Percentiles rank a stretch among this genome's conserved stretches.
Evolutionary conservation across 2,888 invertebrate species (phyloP).

Genomic region (Yponomeuta plumbellus): DNA sequence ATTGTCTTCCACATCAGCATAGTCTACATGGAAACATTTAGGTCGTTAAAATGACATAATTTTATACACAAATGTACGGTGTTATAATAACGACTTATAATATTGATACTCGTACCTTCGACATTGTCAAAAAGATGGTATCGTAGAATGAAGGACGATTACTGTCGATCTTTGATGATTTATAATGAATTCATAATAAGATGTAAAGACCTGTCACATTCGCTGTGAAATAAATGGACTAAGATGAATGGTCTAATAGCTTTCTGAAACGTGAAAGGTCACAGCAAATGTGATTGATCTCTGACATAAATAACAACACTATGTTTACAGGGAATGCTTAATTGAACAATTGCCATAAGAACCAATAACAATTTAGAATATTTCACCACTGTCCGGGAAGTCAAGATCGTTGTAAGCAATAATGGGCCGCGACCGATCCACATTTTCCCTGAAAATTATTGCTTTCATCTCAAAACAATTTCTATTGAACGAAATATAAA

Average conservation of each 20-base stretch:
- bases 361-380: slow-evolving; percentile 74
- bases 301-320: slow-evolving; percentile 25
- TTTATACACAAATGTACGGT: background rate
- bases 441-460: slow-evolving; percentile 78
- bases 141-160: background rate
- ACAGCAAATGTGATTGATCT: slow-evolving; percentile 26
- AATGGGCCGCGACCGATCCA: slow-evolving; percentile 85
- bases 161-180: background rate
- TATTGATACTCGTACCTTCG: background rate
- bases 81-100: background rate
- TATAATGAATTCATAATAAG: background rate
- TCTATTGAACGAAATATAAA: background rate
- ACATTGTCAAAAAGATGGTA: background rate
- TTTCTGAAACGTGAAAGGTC: background rate
- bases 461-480: slow-evolving; percentile 42
- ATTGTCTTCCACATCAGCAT: background rate
- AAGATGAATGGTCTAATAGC: background rate
- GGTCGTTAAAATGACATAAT: background rate
- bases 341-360: slow-evolving; percentile 26
- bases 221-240: background rate
- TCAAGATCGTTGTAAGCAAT: slow-evolving; percentile 94
- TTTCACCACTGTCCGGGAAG: slow-evolving; percentile 88
- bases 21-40: background rate
- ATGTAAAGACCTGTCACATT: background rate
- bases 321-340: slow-evolving; percentile 33